Conservation (phyloP, 2,113 vertebrate genomes). For the Hippocampus zosterae region DNA sequence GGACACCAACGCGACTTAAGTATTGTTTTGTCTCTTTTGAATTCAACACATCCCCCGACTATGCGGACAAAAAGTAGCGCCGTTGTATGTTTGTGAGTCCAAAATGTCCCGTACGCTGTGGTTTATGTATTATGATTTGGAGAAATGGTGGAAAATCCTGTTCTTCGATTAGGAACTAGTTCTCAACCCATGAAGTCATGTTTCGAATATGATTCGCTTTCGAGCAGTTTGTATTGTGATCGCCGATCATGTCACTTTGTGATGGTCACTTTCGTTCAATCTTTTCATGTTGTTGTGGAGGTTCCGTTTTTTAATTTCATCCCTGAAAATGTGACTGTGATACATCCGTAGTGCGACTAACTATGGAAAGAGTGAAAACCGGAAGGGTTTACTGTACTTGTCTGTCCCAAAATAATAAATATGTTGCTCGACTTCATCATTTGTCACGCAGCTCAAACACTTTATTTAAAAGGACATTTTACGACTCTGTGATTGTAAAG, state of each 20-base stretch:
- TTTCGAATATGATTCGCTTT: slow-evolving; percentile 18
- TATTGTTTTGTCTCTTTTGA: background rate
- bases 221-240: slow-evolving; percentile 14
- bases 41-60: background rate
- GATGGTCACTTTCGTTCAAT: slow-evolving; percentile 26
- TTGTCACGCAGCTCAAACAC: background rate
- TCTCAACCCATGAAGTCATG: slow-evolving; percentile 48
- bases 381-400: slow-evolving; percentile 29
- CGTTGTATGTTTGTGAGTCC: background rate
- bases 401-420: slow-evolving; percentile 56
- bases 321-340: slow-evolving; percentile 34
- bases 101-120: background rate
- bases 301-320: slow-evolving; percentile 33
- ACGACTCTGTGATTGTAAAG: no score
- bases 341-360: slow-evolving; percentile 36
- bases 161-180: slow-evolving; percentile 22
- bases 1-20: slow-evolving; percentile 13
- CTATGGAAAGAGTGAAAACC: slow-evolving; percentile 37
- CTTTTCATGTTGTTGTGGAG: slow-evolving; percentile 38
- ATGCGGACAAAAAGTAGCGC: background rate
- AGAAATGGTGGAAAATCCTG: background rate
- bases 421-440: background rate
- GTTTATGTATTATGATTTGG: background rate
- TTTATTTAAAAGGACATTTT: no score
- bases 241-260: slow-evolving; percentile 19